A percentile compares a stretch with the other conserved stretches of the same genome.
These are phyloP conservation scores for Atta texana DNA, from an alignment of 1,140 invertebrate species.

Conservation along the genomic window DNA sequence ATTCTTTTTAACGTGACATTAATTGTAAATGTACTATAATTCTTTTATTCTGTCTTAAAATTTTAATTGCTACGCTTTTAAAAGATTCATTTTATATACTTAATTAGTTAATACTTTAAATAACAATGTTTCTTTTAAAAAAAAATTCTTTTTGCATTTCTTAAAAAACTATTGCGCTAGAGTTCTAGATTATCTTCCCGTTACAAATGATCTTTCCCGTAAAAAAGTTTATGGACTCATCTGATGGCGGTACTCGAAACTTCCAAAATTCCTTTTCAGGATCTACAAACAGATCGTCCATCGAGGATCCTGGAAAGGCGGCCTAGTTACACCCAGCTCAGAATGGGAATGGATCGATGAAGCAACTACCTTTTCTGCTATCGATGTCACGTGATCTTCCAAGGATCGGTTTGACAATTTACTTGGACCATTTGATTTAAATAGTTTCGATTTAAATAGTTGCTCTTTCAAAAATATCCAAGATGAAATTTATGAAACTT, in stretches of 20 bases:
- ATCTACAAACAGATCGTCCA: conserved; percentile 35
- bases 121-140: background rate
- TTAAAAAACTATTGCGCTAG: background rate
- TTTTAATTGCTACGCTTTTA: background rate
- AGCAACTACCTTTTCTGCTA: conserved; percentile 46
- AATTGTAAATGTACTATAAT: background rate
- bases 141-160: background rate
- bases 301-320: conserved; percentile 54
- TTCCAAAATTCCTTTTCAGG: conserved; percentile 27
- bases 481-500: background rate
- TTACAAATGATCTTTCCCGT: background rate
- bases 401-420: conserved; percentile 29
- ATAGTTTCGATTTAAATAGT: background rate
- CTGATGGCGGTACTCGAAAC: background rate
- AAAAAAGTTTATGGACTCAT: background rate
- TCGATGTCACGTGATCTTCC: conserved; percentile 58
- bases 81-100: background rate
- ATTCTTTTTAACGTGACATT: conserved; percentile 19
- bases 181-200: background rate
- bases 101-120: conserved; percentile 3
- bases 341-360: conserved; percentile 50
- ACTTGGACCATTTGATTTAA: background rate
- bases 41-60: conserved; percentile 1
- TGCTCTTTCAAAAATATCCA: background rate
- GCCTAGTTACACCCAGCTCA: conserved; percentile 56